A percentile compares a stretch with the other conserved stretches of the same genome.
phyloP scores from a whole-genome alignment of 1,140 invertebrate genomes.

The Calephelis virginiensis region DNA sequence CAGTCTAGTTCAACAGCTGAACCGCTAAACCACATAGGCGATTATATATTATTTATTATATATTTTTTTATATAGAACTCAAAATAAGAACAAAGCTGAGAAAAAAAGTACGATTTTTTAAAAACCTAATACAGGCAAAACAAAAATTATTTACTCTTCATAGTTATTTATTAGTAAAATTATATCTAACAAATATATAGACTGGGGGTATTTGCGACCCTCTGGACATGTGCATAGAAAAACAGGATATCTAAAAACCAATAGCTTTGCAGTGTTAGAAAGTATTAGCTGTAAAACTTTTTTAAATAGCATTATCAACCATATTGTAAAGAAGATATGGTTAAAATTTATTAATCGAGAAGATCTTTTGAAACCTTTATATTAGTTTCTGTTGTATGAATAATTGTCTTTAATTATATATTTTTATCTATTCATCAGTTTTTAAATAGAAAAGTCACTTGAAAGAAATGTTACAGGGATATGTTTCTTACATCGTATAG shows the following conservation, averaged over 20 bases:
- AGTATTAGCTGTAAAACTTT: neutral
- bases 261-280: neutral
- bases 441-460: constrained; percentile 1
- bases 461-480: neutral
- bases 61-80: no score
- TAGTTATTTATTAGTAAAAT: neutral
- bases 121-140: no score
- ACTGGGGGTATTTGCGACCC: constrained; percentile 3
- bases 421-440: constrained; percentile 17
- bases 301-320: neutral
- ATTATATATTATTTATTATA: no score
- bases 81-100: no score
- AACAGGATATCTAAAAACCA: constrained; percentile 10
- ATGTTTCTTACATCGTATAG: neutral
- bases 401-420: constrained; percentile 14
- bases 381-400: constrained; percentile 8
- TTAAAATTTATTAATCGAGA: neutral
- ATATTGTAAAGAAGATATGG: neutral
- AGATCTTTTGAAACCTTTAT: neutral
- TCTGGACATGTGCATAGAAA: neutral
- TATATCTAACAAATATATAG: constrained; percentile 1
- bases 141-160: no score
- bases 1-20: no score
- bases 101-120: no score
- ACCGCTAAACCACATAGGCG: no score